Percentiles rank a stretch among this genome's conserved stretches.
Conservation (phyloP, 1,140 invertebrate genomes). For the Goniozus legneri region DNA sequence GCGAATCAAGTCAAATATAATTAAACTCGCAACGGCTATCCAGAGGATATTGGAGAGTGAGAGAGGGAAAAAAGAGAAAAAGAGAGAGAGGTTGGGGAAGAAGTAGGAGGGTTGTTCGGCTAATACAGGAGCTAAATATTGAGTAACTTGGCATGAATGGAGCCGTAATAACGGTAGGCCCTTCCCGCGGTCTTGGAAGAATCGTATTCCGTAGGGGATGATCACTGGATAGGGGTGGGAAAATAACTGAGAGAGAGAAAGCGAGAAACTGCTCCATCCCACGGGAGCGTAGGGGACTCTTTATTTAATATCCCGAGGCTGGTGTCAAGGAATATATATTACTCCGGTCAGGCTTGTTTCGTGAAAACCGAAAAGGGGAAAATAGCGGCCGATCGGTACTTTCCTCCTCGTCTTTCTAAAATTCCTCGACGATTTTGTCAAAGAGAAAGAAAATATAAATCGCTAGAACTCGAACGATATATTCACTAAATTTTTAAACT, state of each 20-base stretch:
- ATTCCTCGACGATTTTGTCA: too few species aligned
- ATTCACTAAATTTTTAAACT: too few species aligned
- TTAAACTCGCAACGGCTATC: constrained; percentile 27
- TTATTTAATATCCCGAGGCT: constrained; percentile 46
- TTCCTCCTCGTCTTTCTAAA: too few species aligned
- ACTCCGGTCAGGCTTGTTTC: too few species aligned
- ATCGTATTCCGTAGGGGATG: constrained; percentile 26
- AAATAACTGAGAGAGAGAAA: too few species aligned
- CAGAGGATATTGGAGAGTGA: background rate
- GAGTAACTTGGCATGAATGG: constrained; percentile 35
- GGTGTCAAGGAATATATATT: constrained; percentile 39
- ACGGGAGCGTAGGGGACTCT: constrained; percentile 31
- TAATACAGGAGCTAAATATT: constrained; percentile 31
- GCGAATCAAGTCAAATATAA: constrained; percentile 29
- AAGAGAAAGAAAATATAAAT: too few species aligned
- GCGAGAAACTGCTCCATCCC: constrained; percentile 28
- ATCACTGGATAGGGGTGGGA: too few species aligned
- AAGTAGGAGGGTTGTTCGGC: constrained; percentile 9
- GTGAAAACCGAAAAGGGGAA: too few species aligned
- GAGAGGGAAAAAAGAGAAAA: background rate
- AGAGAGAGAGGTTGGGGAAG: background rate
- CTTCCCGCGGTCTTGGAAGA: constrained; percentile 22
- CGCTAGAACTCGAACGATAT: too few species aligned
- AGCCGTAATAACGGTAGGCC: constrained; percentile 30
- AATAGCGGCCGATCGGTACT: too few species aligned